Conservation (phyloP, 2,888 invertebrate species). For the Eurois occulta region DNA sequence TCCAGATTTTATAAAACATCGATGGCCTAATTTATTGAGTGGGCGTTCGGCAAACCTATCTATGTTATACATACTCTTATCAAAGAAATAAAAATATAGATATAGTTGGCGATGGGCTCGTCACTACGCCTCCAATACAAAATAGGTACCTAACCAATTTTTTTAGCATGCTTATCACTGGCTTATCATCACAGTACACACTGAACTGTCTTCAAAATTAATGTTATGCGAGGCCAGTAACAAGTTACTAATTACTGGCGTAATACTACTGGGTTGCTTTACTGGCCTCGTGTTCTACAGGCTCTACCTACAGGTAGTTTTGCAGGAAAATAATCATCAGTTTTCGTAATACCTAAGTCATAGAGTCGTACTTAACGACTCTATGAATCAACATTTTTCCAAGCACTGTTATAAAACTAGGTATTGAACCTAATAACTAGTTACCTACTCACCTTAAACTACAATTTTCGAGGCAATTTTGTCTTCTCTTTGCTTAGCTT, state of each 20-base stretch:
- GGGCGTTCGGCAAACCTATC: not conserved
- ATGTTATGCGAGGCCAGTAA: constrained; percentile 20
- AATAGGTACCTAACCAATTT: not conserved
- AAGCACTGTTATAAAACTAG: not conserved
- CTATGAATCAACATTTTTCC: constrained; percentile 18
- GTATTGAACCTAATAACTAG: not conserved
- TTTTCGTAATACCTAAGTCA: constrained; percentile 12
- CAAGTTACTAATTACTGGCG: constrained; percentile 24
- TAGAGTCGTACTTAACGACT: not conserved
- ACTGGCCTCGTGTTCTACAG: constrained; percentile 23
- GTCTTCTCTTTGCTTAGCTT: constrained; percentile 56
- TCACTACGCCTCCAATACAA: not conserved
- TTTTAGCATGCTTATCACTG: constrained; percentile 28
- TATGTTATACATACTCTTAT: not conserved
- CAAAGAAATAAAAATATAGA: constrained; percentile 25
- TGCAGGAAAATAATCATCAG: constrained; percentile 40
- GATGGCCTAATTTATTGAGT: not conserved
- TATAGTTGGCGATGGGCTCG: constrained; percentile 23
- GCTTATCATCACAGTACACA: constrained; percentile 18
- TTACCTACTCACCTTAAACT: constrained; percentile 67
- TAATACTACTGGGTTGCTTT: constrained; percentile 22
- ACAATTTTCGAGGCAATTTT: constrained; percentile 68
- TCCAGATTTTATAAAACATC: not conserved
- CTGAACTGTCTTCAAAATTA: constrained; percentile 26
- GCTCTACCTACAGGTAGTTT: constrained; percentile 5